phyloP scores from a whole-genome alignment of 2,888 invertebrate species.

The Hyposoter dolosus region DNA sequence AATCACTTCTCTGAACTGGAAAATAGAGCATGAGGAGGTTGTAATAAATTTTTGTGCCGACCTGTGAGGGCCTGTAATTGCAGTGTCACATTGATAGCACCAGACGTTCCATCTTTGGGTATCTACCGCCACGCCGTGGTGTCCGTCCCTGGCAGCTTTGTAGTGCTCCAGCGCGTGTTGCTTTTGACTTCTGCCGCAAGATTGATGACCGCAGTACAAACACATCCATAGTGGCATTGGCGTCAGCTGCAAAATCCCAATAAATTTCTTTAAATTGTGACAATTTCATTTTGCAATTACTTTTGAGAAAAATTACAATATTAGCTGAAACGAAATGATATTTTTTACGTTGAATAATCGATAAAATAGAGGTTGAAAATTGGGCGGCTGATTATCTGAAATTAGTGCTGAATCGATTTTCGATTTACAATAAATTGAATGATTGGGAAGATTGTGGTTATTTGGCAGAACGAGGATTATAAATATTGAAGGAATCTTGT shows the following conservation, averaged over 20 bases:
- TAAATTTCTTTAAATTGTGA: neutral
- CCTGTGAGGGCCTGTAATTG: conserved; percentile 87
- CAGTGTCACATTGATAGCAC: conserved; percentile 92
- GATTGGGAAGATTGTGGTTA: too few relatives aligned
- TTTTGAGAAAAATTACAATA: neutral
- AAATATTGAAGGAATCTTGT: neutral
- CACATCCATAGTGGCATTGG: conserved; percentile 89
- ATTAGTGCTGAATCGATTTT: neutral
- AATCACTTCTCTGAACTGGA: conserved; percentile 18
- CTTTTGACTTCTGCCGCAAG: conserved; percentile 89
- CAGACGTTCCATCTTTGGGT: conserved; percentile 90
- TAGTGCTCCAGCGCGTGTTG: conserved; percentile 92
- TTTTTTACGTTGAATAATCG: neutral
- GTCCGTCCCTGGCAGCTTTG: conserved; percentile 91
- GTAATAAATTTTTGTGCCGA: conserved; percentile 57
- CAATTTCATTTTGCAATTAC: neutral
- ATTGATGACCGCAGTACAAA: conserved; percentile 91
- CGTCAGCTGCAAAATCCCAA: conserved; percentile 68
- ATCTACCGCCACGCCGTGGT: conserved; percentile 90
- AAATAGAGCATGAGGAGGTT: too few relatives aligned
- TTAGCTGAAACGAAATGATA: neutral
- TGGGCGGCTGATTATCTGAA: neutral
- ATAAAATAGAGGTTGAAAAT: neutral
- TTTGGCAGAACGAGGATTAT: neutral
- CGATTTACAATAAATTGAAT: too few relatives aligned